These are phyloP conservation scores for Temnothorax ravouxi DNA, from an alignment of 2,888 invertebrate genomes.

Conservation along the genomic window DNA sequence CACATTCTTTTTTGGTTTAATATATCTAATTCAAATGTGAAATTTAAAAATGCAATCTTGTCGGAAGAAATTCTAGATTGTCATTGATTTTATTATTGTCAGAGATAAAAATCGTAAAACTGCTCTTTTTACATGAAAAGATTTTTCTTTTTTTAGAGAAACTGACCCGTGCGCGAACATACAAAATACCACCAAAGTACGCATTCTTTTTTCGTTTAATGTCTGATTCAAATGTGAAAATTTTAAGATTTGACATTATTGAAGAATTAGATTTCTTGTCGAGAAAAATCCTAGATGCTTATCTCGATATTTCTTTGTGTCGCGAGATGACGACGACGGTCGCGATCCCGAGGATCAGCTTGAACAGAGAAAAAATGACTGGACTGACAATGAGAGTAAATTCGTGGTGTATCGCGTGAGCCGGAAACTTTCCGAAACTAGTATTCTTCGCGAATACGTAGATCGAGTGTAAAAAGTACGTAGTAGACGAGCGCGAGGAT, in stretches of 20 bases:
- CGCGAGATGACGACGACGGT: neutral
- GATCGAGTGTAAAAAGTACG: constrained; percentile 70
- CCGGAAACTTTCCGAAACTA: constrained; percentile 61
- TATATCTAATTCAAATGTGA: no score
- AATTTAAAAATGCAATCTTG: no score
- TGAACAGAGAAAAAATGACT: constrained; percentile 9
- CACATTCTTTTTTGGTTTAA: no score
- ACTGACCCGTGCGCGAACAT: neutral
- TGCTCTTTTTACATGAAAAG: no score
- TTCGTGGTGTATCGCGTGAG: constrained; percentile 31
- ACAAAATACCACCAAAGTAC: neutral
- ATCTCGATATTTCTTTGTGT: constrained; percentile 16
- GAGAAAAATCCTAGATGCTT: neutral
- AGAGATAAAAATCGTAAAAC: no score
- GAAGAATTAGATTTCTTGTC: neutral
- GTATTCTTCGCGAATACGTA: constrained; percentile 55
- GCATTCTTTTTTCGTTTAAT: neutral
- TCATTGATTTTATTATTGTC: no score
- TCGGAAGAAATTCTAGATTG: no score
- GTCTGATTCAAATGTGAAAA: neutral
- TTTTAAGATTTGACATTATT: neutral
- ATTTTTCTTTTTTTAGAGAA: neutral
- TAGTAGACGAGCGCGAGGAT: constrained; percentile 56
- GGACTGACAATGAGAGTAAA: neutral
- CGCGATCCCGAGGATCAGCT: neutral